Base-by-base conservation (phyloP, 1,140 invertebrate species). In the Formica exsecta region DNA sequence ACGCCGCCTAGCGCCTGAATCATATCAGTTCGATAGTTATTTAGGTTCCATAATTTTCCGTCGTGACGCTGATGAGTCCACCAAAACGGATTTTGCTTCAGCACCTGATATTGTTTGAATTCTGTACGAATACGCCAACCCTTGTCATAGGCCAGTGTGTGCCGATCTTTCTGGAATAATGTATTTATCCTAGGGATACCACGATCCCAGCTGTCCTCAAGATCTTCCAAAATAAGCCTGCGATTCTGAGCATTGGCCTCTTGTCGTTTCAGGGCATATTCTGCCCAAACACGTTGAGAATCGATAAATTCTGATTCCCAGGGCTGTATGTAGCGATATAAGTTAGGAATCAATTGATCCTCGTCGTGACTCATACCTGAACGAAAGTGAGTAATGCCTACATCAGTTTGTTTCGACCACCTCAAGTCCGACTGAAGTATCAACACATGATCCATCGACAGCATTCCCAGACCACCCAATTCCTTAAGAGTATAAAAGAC, bases 301-400 rank as follows among this genome's bases (percentile, higher is more conserved):
- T 99, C 99, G 76, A 99, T 99, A 92, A 99, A 99, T 94, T 99
- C 99, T 8, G 98, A 99, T 95, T 99, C 99, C 99, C 99, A 99
- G 0, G 99, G 99, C 95, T 99, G 98, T 93, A 99, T 99, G 92
- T 99, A 99, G 86, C 99, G 97, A 95, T 99, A 99, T 93, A 99
- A 97, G 95, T 99, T 99, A n/a, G 99, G 99, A 95, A 99, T 99
- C 6, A 99, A 96, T 95, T 99, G 99, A 96, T 99, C 99, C 95
- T 99, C 99, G 93, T 99, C 99, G 94, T 99, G 99, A 61, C 98
- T 99, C 99, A 99, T 99, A 92, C 99, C 99, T 1, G 99, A 99
- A 29, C 99, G 96, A 96, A 99, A 99, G 95, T 99, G 99, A 19
- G 99, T 99, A 86, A 99, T 99, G 71, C 99, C 99, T 41, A 99